Base-by-base conservation (phyloP, 2,797 vertebrate genomes). In the Anomalospiza imberbis region DNA sequence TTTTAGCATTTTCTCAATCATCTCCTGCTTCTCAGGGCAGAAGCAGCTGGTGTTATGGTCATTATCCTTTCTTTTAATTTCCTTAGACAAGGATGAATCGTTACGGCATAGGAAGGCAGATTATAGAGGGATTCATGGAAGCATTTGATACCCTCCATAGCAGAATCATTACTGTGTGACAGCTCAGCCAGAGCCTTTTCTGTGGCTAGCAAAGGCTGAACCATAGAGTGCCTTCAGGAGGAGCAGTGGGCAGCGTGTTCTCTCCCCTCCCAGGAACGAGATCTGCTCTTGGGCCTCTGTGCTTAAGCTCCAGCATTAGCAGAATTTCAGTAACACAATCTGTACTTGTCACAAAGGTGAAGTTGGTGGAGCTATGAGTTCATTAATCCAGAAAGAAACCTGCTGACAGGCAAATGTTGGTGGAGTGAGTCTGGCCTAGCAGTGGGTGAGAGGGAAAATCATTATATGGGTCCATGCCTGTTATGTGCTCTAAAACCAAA, bases 1-100 rank as follows among this genome's bases (percentile, higher is more conserved):
- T 84, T 71, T 82, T 57, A 91, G 62, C 51, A 44, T 92, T 91
- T 89, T 93, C 66, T 72, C 77, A 73, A 16, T 94, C 60, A 73
- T 84, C 86, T 85, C 24, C 48, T 82, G 48, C 51, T 67, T 85
- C 53, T 73, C 70, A 57, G 83, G 48, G 61, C 72, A 93, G 85
- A 84, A 93, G 67, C 91, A 96, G 91, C 88, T 95, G 91, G 60
- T 72, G 28, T 90, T 84, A 66, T 7, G 3, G 0, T 78, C 38
- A 20, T 53, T 77, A 29, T 74, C 89, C 13, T 55, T 92, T 26
- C 66, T 79, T 62, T 17, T 5, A 16, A 60, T 78, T 94, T 94
- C 62, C 55, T 84, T 73, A 70, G 77, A 67, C 75, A 57, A 76
- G 76, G 82, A 76, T 61, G 77, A 86, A 44, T 91, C 7, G 28